Conservation (phyloP, 2,113 vertebrate genomes). For the Emydocephalus ijimae region DNA sequence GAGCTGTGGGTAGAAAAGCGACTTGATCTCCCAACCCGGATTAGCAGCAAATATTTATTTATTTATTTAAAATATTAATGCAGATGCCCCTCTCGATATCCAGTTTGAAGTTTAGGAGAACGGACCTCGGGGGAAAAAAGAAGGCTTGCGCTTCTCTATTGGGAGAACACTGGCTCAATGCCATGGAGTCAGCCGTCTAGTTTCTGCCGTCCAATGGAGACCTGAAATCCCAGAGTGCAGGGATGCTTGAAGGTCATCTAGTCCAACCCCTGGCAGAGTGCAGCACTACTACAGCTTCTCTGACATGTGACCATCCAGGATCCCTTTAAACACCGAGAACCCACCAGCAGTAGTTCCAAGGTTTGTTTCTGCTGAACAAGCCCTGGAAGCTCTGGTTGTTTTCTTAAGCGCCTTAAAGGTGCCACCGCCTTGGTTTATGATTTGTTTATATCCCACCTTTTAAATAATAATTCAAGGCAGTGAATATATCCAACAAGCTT, state of each 20-base stretch:
- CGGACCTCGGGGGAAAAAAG: background rate
- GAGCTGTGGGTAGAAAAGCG: background rate
- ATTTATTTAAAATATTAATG: background rate
- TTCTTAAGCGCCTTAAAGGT: background rate
- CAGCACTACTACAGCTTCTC: too few species aligned
- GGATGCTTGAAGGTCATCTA: background rate
- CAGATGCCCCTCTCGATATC: background rate
- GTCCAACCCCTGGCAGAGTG: background rate
- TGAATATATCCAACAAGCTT: too few species aligned
- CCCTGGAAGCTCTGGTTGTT: background rate
- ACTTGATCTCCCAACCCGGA: background rate
- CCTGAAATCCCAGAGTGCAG: background rate
- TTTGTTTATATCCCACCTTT: too few species aligned
- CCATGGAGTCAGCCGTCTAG: background rate
- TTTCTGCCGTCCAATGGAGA: background rate
- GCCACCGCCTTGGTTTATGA: background rate
- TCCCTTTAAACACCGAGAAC: background rate
- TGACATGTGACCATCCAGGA: background rate
- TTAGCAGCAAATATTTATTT: background rate
- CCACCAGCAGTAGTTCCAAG: background rate
- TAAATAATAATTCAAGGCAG: too few species aligned
- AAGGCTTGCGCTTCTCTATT: accelerated
- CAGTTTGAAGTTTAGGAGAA: background rate
- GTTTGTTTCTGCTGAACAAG: background rate
- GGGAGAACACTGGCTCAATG: background rate